Percentiles rank a stretch among this genome's conserved stretches.
Conservation (phyloP, 2,888 invertebrate genomes). For the Bembecia ichneumoniformis region DNA sequence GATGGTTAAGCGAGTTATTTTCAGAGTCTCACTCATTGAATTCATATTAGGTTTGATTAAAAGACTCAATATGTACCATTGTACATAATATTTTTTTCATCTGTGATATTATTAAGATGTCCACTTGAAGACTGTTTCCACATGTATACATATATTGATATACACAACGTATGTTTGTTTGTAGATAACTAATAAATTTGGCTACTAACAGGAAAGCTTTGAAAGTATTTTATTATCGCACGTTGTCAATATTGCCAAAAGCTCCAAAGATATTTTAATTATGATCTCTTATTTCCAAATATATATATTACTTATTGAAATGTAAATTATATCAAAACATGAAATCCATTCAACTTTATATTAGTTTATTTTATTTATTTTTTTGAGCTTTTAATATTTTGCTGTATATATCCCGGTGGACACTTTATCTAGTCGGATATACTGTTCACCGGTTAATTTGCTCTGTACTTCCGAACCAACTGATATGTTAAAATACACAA, state of each 20-base stretch:
- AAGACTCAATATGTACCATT: background rate
- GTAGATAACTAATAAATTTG: constrained; percentile 23
- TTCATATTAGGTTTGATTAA: background rate
- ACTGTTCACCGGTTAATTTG: background rate
- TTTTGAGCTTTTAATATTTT: constrained; percentile 9
- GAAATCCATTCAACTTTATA: constrained; percentile 1
- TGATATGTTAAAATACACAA: background rate
- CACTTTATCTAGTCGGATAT: background rate
- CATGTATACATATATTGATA: background rate
- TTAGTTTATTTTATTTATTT: constrained; percentile 8
- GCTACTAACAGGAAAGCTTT: constrained; percentile 18
- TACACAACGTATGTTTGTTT: constrained; percentile 14
- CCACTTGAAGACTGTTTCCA: background rate
- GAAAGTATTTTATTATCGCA: constrained; percentile 10
- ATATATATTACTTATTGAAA: constrained; percentile 7
- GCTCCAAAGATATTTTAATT: constrained; percentile 15
- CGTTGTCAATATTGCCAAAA: constrained; percentile 10
- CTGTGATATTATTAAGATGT: background rate
- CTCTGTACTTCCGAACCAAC: background rate
- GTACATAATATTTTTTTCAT: background rate
- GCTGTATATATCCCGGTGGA: constrained; percentile 5
- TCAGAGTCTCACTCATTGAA: background rate
- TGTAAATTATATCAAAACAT: background rate
- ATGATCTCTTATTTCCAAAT: constrained; percentile 2
- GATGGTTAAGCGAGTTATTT: background rate